These are phyloP conservation scores for Exocentrus adspersus DNA, from an alignment of 2,888 invertebrate genomes.

Conservation along the genomic window DNA sequence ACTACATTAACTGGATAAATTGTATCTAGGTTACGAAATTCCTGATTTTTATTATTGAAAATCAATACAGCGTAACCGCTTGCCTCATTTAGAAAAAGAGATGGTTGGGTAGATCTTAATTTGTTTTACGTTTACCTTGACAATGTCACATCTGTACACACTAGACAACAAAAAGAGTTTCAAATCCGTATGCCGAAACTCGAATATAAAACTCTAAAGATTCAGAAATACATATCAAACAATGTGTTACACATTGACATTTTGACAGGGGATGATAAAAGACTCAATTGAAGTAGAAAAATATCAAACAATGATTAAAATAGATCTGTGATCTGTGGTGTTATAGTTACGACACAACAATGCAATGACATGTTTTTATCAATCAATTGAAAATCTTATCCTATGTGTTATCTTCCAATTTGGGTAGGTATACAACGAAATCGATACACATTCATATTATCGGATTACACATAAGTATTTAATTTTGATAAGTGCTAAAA, in stretches of 20 bases:
- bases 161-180: too few relatives aligned
- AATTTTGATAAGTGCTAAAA: neutral
- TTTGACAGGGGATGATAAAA: too few relatives aligned
- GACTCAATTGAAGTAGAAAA: too few relatives aligned
- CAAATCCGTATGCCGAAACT: too few relatives aligned
- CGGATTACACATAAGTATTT: conserved; percentile 1
- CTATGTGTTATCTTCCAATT: neutral
- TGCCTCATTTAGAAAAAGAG: neutral
- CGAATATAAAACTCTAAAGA: too few relatives aligned
- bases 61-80: neutral
- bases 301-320: too few relatives aligned
- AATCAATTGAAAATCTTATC: neutral
- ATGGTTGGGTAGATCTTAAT: neutral
- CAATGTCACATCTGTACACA: neutral
- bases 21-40: neutral
- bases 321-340: too few relatives aligned
- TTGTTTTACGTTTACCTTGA: neutral
- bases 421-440: neutral
- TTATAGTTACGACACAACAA: neutral
- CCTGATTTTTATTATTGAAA: neutral
- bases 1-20: neutral
- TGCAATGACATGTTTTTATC: neutral
- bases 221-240: too few relatives aligned
- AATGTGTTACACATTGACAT: too few relatives aligned
- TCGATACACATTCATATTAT: neutral